Percentiles rank a stretch among this genome's conserved stretches.
Evolutionary conservation across 2,113 vertebrate species (phyloP).

Genomic region (Pampusana beccarii): DNA sequence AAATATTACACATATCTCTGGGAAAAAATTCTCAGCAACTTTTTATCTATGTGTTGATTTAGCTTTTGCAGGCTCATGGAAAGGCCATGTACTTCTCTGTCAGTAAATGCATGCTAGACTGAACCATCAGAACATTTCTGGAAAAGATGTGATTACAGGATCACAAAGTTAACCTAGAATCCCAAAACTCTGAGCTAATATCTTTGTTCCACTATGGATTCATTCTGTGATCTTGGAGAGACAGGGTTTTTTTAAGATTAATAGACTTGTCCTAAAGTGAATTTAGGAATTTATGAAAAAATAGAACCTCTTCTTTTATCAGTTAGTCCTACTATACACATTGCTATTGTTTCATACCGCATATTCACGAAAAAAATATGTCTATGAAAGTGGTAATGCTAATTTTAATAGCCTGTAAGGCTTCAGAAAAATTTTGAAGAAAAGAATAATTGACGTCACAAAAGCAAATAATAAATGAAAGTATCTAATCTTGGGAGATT

Average conservation of each 20-base stretch:
- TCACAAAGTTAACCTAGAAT: neutral
- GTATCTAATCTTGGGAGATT: neutral
- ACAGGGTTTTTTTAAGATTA: neutral
- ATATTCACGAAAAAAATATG: neutral
- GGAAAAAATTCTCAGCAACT: neutral
- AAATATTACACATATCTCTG: neutral
- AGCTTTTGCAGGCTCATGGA: neutral
- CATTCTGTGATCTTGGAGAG: neutral
- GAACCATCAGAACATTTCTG: neutral
- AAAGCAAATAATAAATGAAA: neutral
- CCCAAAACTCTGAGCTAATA: neutral
- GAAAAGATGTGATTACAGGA: neutral
- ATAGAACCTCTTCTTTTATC: neutral
- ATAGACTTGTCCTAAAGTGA: neutral
- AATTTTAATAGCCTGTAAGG: neutral
- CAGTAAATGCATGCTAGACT: neutral
- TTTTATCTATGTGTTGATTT: neutral
- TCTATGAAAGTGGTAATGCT: neutral
- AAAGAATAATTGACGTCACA: neutral
- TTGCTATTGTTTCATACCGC: neutral
- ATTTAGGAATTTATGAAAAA: neutral
- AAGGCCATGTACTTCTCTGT: neutral
- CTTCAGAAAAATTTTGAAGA: neutral
- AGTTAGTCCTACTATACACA: neutral
- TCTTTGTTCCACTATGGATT: neutral